Conservation (phyloP, 2,888 invertebrate genomes). For the Apodemia duryi region DNA sequence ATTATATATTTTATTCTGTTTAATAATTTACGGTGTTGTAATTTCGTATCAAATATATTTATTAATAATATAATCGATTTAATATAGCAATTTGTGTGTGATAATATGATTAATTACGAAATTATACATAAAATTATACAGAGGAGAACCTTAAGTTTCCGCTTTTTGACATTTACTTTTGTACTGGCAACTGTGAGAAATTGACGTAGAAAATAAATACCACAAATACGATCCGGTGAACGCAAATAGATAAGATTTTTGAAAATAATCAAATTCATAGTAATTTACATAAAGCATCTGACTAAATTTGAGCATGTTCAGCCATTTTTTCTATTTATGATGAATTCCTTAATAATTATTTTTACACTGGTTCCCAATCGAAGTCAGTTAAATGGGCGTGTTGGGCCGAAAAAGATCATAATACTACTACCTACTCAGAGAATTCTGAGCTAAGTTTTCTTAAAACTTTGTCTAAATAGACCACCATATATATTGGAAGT, state of each 20-base stretch:
- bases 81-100: background rate
- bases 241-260: background rate
- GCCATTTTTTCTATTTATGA: too few species aligned
- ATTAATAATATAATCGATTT: background rate
- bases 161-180: constrained; percentile 3
- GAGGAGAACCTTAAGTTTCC: background rate
- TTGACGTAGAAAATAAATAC: background rate
- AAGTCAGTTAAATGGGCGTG: too few species aligned
- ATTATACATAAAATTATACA: background rate
- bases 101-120: background rate
- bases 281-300: too few species aligned
- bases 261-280: background rate
- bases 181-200: constrained; percentile 1
- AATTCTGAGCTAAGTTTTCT: too few species aligned
- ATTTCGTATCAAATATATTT: background rate
- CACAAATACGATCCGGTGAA: background rate
- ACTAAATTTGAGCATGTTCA: too few species aligned
- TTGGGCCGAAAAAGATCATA: too few species aligned
- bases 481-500: too few species aligned
- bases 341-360: too few species aligned
- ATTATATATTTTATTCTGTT: constrained; percentile 13
- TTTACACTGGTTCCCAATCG: too few species aligned
- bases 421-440: too few species aligned
- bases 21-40: background rate
- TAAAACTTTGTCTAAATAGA: too few species aligned